Conservation (phyloP, 2,113 vertebrate genomes). For the Psittacula cyanocephala region DNA sequence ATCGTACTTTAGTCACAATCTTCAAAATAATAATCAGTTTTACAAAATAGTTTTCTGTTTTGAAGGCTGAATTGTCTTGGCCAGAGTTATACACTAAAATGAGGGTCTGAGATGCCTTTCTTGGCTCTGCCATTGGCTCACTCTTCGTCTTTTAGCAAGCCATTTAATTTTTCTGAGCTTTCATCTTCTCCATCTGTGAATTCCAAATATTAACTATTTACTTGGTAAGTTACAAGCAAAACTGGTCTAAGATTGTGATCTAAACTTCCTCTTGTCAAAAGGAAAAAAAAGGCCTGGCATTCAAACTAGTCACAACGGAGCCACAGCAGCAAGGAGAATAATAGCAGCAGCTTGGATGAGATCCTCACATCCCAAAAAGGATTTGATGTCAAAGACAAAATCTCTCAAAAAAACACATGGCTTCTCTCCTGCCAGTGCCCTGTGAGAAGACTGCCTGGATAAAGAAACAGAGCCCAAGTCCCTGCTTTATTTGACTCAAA, state of each 20-base stretch:
- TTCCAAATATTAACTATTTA: background rate
- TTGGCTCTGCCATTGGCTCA: background rate
- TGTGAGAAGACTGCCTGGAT: background rate
- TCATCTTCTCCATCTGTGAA: background rate
- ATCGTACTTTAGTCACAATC: conserved; percentile 23
- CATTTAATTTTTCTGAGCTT: conserved; percentile 9
- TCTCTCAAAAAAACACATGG: background rate
- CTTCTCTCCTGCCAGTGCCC: background rate
- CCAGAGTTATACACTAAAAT: background rate
- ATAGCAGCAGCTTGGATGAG: background rate
- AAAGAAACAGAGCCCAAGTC: background rate
- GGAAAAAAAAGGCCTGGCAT: background rate
- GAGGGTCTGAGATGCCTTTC: background rate
- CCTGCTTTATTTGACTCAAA: background rate
- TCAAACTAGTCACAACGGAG: background rate
- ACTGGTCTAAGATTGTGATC: background rate
- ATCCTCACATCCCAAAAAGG: background rate
- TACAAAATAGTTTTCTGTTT: conserved; percentile 6
- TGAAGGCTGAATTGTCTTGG: conserved; percentile 3
- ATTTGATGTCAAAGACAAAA: background rate
- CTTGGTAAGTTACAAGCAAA: background rate
- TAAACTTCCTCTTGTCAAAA: background rate
- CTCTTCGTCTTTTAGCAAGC: background rate
- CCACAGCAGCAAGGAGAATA: background rate
- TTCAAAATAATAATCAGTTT: conserved; percentile 36